phyloP scores from a whole-genome alignment of 2,113 vertebrate species.

The Corvus moneduloides region DNA sequence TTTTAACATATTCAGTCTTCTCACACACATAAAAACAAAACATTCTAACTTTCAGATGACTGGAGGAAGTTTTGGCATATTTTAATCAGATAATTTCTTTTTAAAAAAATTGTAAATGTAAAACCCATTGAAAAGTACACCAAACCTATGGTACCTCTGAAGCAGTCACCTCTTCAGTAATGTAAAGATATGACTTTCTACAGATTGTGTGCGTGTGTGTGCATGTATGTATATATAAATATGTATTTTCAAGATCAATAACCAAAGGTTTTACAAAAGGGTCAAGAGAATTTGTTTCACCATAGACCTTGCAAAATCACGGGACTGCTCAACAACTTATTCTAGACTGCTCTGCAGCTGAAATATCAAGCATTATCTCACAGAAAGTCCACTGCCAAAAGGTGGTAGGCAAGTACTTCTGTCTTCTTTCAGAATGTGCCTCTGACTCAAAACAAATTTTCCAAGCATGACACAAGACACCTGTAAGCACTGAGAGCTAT shows the following conservation, averaged over 20 bases:
- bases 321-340: not conserved
- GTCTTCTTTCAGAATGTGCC: not conserved
- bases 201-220: not conserved
- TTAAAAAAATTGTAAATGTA: not conserved
- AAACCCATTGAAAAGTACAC: not conserved
- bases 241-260: not conserved
- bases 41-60: not conserved
- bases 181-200: rapidly evolving
- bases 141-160: not conserved
- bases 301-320: not conserved
- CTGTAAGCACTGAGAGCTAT: not conserved
- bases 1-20: not conserved
- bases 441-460: not conserved
- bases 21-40: not conserved
- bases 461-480: not conserved
- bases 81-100: not conserved
- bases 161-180: not conserved
- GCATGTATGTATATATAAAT: not conserved
- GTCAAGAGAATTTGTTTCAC: not conserved
- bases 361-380: not conserved
- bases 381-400: not conserved
- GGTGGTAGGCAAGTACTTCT: not conserved
- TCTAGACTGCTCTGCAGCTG: not conserved
- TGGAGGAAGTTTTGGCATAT: not conserved
- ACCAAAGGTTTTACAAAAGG: not conserved